Evolutionary conservation across 2,888 invertebrate species (phyloP).

Genomic region (Cylindroiulus punctatus): DNA sequence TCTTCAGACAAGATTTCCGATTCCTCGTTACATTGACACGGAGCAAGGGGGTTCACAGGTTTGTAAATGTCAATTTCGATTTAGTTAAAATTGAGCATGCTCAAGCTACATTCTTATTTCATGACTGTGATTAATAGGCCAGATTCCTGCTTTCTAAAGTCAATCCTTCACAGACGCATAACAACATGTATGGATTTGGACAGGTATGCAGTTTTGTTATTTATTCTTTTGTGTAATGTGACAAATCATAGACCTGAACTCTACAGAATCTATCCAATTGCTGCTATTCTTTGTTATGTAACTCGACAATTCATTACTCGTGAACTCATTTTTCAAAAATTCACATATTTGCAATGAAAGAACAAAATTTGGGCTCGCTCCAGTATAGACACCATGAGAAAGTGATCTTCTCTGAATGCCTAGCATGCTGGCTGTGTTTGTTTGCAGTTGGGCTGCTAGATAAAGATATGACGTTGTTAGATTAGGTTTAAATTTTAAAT

Average conservation of each 20-base stretch:
- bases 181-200: conserved; percentile 94
- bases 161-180: conserved; percentile 99
- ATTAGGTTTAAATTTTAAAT: no score
- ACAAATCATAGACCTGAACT: not conserved
- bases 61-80: conserved; percentile 52
- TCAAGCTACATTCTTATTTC: conserved; percentile 23
- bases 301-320: no score
- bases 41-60: conserved; percentile 98
- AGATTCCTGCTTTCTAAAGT: conserved; percentile 98
- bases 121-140: conserved; percentile 72
- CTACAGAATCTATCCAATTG: no score
- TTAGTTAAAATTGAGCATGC: not conserved
- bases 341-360: no score
- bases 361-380: no score
- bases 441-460: no score
- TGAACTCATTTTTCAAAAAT: no score
- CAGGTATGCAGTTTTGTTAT: conserved; percentile 72
- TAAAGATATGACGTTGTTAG: no score
- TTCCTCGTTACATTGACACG: conserved; percentile 98
- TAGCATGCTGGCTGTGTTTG: no score
- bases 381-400: no score
- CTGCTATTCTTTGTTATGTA: no score
- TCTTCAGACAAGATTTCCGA: conserved; percentile 93
- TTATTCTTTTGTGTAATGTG: conserved; percentile 66
- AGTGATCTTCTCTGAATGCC: no score